Percentiles rank a stretch among this genome's conserved stretches.
Conservation (phyloP, 2,113 vertebrate genomes). For the Mormyrus iriodes region DNA sequence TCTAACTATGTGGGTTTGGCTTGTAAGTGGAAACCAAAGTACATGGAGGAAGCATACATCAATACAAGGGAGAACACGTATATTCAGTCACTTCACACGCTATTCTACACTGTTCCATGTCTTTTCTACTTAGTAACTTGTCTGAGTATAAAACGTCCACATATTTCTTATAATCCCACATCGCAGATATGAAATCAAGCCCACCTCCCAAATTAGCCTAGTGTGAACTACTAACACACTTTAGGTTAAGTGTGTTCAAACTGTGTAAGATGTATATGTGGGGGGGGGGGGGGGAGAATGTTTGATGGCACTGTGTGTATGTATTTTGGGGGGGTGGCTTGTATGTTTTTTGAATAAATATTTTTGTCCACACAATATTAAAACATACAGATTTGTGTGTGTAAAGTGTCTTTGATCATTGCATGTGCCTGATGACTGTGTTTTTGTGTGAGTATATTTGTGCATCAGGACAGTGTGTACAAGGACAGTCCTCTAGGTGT, state of each 20-base stretch:
- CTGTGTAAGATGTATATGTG: not conserved
- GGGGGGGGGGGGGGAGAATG: not conserved
- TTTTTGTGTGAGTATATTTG: not conserved
- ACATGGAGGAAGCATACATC: not conserved
- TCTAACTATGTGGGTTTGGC: not conserved
- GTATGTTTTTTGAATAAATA: not conserved
- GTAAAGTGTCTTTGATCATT: not conserved
- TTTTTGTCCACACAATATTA: not conserved
- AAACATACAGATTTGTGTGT: not conserved
- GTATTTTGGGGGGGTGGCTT: not conserved
- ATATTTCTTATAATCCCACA: not conserved
- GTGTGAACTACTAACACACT: not conserved
- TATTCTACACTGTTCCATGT: not conserved
- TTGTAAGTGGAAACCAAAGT: not conserved
- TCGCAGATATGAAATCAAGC: not conserved
- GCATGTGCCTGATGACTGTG: not conserved
- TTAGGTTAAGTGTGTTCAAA: not conserved
- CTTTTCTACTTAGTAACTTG: not conserved
- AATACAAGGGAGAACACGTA: not conserved
- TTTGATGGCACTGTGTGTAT: not conserved
- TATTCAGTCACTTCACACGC: not conserved
- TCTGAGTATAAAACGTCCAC: not conserved
- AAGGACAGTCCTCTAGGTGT: not conserved
- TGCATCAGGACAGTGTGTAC: not conserved
- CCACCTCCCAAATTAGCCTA: not conserved